These are phyloP conservation scores for Patella caerulea DNA, from an alignment of 2,888 invertebrate genomes.

Conservation along the genomic window DNA sequence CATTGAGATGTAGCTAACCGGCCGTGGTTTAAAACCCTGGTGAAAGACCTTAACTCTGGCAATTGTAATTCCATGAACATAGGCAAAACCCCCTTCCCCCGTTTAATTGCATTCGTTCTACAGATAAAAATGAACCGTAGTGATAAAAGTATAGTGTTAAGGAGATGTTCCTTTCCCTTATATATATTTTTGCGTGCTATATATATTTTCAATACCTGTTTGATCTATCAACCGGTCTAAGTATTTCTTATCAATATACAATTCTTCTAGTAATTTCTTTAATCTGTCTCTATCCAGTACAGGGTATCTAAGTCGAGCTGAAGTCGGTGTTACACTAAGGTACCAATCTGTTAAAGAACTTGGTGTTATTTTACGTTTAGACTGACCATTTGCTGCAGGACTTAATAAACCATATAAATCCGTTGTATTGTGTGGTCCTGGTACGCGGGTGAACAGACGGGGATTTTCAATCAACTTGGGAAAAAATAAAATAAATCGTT, in stretches of 20 bases:
- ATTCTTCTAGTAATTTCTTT: conserved; percentile 51
- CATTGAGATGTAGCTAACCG: no score
- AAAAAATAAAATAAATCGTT: no score
- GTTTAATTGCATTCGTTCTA: no score
- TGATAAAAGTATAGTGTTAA: no score
- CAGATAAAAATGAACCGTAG: no score
- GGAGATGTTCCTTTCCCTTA: no score
- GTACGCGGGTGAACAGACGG: not conserved
- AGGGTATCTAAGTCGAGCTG: not conserved
- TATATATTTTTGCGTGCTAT: no score
- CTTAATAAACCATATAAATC: not conserved
- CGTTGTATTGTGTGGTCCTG: not conserved
- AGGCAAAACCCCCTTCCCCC: no score
- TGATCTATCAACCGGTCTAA: conserved; percentile 50
- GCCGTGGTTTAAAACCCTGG: no score
- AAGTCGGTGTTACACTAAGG: not conserved
- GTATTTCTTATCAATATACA: conserved; percentile 58
- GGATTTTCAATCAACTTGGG: no score
- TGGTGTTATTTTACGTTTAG: not conserved
- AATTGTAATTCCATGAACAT: no score
- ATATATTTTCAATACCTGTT: conserved; percentile 36
- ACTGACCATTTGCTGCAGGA: not conserved
- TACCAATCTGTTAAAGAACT: not conserved
- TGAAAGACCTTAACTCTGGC: no score
- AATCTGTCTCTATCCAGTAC: conserved; percentile 44